Percentiles rank a stretch among this genome's conserved stretches.
phyloP scores from a whole-genome alignment of 2,888 invertebrate genomes.

The Drosophila bunnanda region DNA sequence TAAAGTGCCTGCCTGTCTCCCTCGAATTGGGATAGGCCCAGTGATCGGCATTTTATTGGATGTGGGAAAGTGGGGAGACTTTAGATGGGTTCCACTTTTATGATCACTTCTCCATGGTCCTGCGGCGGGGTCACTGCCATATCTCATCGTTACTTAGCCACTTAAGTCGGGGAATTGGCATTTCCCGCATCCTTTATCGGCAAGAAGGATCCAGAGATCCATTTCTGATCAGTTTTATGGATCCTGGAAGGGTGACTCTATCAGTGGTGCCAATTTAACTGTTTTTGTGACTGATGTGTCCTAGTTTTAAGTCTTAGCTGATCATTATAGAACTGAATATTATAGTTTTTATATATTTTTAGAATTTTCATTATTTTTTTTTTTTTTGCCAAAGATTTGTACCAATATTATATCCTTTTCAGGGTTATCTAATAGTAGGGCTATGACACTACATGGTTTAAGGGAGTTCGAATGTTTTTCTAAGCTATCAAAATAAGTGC shows the following conservation, averaged over 20 bases:
- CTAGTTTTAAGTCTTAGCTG: background rate
- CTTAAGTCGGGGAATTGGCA: slow-evolving; percentile 58
- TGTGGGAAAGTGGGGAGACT: slow-evolving; percentile 5
- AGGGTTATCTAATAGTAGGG: too few species aligned
- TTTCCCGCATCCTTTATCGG: slow-evolving; percentile 66
- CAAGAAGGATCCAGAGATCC: background rate
- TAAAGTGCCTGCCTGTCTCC: background rate
- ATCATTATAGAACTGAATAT: background rate
- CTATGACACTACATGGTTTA: too few species aligned
- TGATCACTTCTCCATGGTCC: slow-evolving; percentile 1
- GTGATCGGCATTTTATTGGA: slow-evolving; percentile 6
- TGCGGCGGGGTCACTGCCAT: background rate
- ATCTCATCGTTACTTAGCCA: slow-evolving; percentile 25
- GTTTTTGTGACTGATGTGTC: background rate
- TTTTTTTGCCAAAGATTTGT: too few species aligned
- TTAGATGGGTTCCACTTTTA: slow-evolving; percentile 18
- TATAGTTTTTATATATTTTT: background rate
- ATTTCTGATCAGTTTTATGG: slow-evolving; percentile 57
- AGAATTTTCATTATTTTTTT: background rate
- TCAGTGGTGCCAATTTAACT: slow-evolving; percentile 2
- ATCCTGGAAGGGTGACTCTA: slow-evolving; percentile 50
- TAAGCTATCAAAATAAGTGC: background rate
- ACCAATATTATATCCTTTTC: too few species aligned
- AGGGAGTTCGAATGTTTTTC: background rate
- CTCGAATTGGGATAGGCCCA: slow-evolving; percentile 28